These are phyloP conservation scores for Seriola quinqueradiata DNA, from an alignment of 2,113 vertebrate species.

Conservation along the genomic window DNA sequence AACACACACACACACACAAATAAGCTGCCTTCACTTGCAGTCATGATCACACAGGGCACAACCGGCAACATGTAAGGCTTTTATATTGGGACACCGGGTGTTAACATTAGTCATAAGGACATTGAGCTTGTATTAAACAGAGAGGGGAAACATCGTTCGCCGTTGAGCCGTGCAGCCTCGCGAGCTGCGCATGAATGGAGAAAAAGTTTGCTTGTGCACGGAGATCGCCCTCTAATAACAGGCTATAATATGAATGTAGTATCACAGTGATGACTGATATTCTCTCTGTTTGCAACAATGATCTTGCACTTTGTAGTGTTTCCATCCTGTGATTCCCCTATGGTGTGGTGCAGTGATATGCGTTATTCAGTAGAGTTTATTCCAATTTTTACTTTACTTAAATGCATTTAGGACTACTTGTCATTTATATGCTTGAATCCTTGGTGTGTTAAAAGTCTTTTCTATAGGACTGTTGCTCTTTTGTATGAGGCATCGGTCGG, in stretches of 20 bases:
- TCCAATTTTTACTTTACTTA: neutral
- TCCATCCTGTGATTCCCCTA: neutral
- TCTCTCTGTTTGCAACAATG: neutral
- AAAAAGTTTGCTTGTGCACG: constrained; percentile 61
- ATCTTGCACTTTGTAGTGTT: constrained; percentile 5
- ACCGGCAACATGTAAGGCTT: neutral
- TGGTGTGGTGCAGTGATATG: neutral
- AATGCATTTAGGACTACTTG: neutral
- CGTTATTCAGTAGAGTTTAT: neutral
- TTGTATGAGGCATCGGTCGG: neutral
- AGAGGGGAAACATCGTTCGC: neutral
- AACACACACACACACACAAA: too few species aligned
- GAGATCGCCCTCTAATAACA: neutral
- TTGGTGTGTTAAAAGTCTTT: neutral
- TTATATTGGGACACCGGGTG: neutral
- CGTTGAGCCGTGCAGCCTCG: constrained; percentile 16
- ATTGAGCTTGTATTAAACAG: neutral
- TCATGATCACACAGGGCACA: neutral
- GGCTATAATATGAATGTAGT: neutral
- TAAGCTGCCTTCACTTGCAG: neutral
- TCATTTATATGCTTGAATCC: neutral
- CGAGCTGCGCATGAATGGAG: constrained; percentile 8
- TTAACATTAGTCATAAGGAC: neutral
- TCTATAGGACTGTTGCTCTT: neutral
- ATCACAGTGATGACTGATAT: too few species aligned